phyloP scores from a whole-genome alignment of 2,113 vertebrate species.

The Hassar affinis region DNA sequence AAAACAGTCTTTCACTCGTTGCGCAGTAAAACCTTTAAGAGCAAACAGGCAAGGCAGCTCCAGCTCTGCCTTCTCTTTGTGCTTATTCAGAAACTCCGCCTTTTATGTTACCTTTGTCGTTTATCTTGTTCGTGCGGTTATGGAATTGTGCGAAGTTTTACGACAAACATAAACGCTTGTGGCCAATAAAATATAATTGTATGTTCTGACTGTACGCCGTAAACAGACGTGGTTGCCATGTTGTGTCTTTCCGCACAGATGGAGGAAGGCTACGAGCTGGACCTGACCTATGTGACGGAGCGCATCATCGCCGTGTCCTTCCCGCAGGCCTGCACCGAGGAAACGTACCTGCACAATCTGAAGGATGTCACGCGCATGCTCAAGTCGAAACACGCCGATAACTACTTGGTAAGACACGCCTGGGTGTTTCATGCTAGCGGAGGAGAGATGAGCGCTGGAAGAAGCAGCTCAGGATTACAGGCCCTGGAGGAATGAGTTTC shows the following conservation, averaged over 20 bases:
- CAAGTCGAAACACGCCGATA: constrained; percentile 92
- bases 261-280: constrained; percentile 90
- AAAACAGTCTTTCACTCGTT: not conserved
- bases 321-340: constrained; percentile 82
- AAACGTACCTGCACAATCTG: constrained; percentile 84
- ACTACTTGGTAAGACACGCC: constrained; percentile 84
- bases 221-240: not conserved
- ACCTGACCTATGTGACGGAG: constrained; percentile 94
- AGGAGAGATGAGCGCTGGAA: not conserved
- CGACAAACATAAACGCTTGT: not conserved
- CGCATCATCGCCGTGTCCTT: constrained; percentile 93
- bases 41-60: too few species aligned
- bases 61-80: not conserved
- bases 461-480: constrained; percentile 31
- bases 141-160: not conserved
- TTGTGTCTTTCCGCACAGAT: constrained; percentile 63
- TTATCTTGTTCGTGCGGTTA: not conserved
- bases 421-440: not conserved
- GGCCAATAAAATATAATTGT: not conserved
- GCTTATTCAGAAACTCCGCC: not conserved
- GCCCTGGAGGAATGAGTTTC: constrained; percentile 31
- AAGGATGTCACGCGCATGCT: constrained; percentile 93
- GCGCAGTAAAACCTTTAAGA: not conserved
- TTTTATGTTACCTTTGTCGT: not conserved
- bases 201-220: not conserved